phyloP scores from a whole-genome alignment of 2,113 vertebrate genomes.

The Halichoerus grypus region DNA sequence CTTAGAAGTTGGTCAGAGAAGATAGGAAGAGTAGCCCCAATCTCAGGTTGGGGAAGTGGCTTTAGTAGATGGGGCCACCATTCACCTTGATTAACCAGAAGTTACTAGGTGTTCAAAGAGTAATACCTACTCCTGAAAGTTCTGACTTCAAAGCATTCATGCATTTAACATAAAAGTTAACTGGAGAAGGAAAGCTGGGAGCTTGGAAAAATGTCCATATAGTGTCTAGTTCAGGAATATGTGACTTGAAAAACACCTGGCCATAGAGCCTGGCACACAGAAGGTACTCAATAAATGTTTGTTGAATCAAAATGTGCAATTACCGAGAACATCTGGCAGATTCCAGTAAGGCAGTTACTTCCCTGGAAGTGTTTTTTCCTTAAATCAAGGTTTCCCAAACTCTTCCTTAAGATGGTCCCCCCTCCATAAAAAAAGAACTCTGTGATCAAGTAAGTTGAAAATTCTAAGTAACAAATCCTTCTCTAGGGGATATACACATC shows the following conservation, averaged over 20 bases:
- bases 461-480: not conserved
- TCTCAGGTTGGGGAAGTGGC: not conserved
- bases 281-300: not conserved
- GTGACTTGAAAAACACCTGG: not conserved
- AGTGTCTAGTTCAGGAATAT: not conserved
- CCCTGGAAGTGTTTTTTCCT: slow-evolving; percentile 15
- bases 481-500: not conserved
- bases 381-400: slow-evolving; percentile 24
- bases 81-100: not conserved
- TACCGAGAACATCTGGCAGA: not conserved
- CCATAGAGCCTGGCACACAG: not conserved
- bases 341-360: not conserved
- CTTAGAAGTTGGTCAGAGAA: not conserved
- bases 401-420: not conserved
- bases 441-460: not conserved
- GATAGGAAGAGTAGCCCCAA: not conserved
- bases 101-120: not conserved
- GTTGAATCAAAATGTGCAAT: not conserved
- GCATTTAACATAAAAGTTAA: not conserved
- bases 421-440: not conserved
- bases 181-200: not conserved
- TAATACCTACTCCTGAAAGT: not conserved
- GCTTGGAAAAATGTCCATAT: not conserved
- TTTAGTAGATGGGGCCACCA: not conserved
- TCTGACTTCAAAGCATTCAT: not conserved